phyloP scores from a whole-genome alignment of 2,113 vertebrate genomes.

The Chaenocephalus aceratus region DNA sequence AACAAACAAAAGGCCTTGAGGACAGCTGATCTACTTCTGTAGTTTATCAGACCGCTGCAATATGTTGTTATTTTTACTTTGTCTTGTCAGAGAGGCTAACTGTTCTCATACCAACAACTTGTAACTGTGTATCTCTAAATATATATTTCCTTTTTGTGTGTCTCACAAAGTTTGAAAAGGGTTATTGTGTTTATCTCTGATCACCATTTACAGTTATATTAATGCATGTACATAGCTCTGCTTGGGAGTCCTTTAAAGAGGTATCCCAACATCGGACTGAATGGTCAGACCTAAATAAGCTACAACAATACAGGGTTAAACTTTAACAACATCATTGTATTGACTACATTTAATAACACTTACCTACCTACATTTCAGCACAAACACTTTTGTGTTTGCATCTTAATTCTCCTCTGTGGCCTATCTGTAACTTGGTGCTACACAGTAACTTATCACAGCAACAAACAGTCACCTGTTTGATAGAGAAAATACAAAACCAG shows the following conservation, averaged over 20 bases:
- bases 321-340: background rate
- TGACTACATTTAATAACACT: background rate
- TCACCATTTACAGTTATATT: background rate
- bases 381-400: background rate
- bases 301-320: background rate
- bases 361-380: background rate
- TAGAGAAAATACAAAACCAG: background rate
- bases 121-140: background rate
- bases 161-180: background rate
- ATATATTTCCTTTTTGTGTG: background rate
- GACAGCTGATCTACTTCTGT: background rate
- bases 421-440: background rate
- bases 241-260: background rate
- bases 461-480: background rate
- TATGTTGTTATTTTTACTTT: constrained; percentile 32
- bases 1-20: constrained; percentile 11
- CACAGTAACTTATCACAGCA: too few species aligned
- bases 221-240: background rate
- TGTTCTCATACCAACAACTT: constrained; percentile 13
- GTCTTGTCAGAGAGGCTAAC: constrained; percentile 15
- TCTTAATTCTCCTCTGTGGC: background rate
- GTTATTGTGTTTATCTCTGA: background rate
- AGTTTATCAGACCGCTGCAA: constrained; percentile 11
- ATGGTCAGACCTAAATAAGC: constrained; percentile 1
- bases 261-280: background rate